Evolutionary conservation across 2,888 invertebrate species (phyloP).

Genomic region (Mythimna lalbum): DNA sequence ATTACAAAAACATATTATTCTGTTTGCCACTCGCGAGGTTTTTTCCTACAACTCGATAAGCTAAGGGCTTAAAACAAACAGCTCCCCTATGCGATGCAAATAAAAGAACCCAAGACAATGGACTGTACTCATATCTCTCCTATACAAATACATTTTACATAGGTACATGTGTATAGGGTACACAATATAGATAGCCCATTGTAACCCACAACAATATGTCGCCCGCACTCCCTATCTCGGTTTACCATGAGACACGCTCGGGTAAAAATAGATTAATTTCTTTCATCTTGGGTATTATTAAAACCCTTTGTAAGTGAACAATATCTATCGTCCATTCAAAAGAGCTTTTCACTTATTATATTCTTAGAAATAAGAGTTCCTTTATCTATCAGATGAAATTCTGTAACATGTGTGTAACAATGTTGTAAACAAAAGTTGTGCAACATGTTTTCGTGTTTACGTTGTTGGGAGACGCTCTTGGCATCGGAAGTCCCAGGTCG

Average conservation of each 20-base stretch:
- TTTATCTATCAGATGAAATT: conserved; percentile 1
- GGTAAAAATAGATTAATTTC: conserved; percentile 73
- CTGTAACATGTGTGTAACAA: not conserved
- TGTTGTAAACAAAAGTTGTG: not conserved
- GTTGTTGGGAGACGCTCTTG: not conserved
- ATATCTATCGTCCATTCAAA: conserved; percentile 29
- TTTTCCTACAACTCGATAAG: not conserved
- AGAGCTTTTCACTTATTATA: conserved; percentile 23
- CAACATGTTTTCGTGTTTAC: not conserved
- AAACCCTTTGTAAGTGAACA: conserved; percentile 62
- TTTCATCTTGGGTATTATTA: conserved; percentile 70
- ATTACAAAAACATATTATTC: too few species aligned
- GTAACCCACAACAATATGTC: conserved; percentile 8
- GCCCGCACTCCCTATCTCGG: conserved; percentile 48
- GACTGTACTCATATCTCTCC: conserved; percentile 19
- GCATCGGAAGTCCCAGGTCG: too few species aligned
- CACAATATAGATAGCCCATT: too few species aligned
- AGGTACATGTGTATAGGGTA: not conserved
- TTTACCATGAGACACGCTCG: conserved; percentile 57
- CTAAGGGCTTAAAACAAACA: not conserved
- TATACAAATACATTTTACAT: not conserved
- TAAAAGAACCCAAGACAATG: conserved; percentile 25
- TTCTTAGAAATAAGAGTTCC: not conserved
- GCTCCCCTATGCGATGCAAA: conserved; percentile 5
- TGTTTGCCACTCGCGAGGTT: too few species aligned